Percentiles rank a stretch among this genome's conserved stretches.
These are phyloP conservation scores for Bilobella aurantiaca DNA, from an alignment of 1,140 invertebrate species.

Conservation along the genomic window DNA sequence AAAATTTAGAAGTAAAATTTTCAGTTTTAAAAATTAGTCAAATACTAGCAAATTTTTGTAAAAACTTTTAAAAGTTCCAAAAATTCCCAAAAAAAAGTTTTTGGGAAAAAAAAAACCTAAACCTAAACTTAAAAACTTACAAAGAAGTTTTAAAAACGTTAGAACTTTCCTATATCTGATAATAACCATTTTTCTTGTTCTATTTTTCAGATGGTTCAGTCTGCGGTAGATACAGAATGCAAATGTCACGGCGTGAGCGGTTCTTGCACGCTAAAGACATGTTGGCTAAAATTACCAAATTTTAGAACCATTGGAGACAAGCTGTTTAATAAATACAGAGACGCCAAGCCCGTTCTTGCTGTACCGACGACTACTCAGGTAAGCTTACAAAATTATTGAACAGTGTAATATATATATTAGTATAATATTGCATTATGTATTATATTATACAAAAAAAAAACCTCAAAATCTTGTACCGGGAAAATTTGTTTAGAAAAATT, in stretches of 20 bases:
- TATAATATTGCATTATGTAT: no score
- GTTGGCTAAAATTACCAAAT: constrained; percentile 77
- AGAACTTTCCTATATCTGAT: background rate
- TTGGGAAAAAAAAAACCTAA: no score
- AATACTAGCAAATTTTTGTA: no score
- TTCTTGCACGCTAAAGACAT: constrained; percentile 85
- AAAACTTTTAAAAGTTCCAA: no score
- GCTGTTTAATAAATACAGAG: constrained; percentile 70
- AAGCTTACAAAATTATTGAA: no score
- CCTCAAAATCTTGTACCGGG: background rate
- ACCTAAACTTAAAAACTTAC: no score
- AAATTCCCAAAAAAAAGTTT: no score
- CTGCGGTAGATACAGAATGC: constrained; percentile 69
- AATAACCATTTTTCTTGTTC: background rate
- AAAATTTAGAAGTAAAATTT: no score
- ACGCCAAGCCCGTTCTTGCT: constrained; percentile 43
- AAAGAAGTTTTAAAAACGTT: no score
- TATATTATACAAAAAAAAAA: no score
- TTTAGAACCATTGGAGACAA: constrained; percentile 73
- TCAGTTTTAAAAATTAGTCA: no score
- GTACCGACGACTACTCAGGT: background rate
- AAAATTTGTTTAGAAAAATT: constrained; percentile 3
- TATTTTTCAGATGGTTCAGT: constrained; percentile 66
- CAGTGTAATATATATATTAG: no score
- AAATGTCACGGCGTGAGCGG: constrained; percentile 95